Conservation (phyloP, 2,113 vertebrate species). For the Anguilla japonica region DNA sequence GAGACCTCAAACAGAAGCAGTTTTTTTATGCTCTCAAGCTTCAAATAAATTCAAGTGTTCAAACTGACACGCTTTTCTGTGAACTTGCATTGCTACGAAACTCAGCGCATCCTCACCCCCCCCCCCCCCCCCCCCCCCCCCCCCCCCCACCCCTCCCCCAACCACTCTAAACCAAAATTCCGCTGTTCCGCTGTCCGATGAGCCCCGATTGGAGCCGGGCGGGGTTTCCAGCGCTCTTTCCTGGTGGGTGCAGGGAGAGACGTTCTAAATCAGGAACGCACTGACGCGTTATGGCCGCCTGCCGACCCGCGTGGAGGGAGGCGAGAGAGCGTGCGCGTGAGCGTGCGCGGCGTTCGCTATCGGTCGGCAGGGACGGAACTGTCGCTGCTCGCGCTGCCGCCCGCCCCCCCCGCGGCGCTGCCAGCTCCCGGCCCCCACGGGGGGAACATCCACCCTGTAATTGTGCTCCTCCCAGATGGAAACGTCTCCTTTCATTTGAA, state of each 20-base stretch:
- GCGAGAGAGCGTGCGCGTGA: too few relatives aligned
- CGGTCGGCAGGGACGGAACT: too few relatives aligned
- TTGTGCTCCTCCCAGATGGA: slow-evolving; percentile 23
- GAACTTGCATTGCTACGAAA: not conserved
- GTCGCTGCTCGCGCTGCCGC: too few relatives aligned
- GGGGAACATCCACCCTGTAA: slow-evolving; percentile 23
- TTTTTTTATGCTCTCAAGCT: not conserved
- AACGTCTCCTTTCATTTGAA: slow-evolving; percentile 28
- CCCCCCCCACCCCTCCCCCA: too few relatives aligned
- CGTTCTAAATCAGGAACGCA: not conserved
- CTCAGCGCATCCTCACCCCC: not conserved
- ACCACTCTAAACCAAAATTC: too few relatives aligned
- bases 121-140: too few relatives aligned
- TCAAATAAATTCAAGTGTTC: too few relatives aligned
- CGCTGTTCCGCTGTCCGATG: too few relatives aligned
- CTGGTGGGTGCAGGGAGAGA: not conserved
- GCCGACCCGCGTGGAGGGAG: too few relatives aligned
- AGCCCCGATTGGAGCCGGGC: too few relatives aligned
- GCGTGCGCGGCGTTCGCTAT: too few relatives aligned
- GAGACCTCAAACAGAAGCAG: not conserved
- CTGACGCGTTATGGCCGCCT: not conserved
- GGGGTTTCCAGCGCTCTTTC: not conserved
- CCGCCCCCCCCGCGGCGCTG: not conserved
- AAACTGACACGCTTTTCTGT: not conserved
- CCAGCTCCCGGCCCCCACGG: not conserved